Percentiles rank a stretch among this genome's conserved stretches.
These are phyloP conservation scores for Epinotia demarniana DNA, from an alignment of 2,888 invertebrate species.

Conservation along the genomic window DNA sequence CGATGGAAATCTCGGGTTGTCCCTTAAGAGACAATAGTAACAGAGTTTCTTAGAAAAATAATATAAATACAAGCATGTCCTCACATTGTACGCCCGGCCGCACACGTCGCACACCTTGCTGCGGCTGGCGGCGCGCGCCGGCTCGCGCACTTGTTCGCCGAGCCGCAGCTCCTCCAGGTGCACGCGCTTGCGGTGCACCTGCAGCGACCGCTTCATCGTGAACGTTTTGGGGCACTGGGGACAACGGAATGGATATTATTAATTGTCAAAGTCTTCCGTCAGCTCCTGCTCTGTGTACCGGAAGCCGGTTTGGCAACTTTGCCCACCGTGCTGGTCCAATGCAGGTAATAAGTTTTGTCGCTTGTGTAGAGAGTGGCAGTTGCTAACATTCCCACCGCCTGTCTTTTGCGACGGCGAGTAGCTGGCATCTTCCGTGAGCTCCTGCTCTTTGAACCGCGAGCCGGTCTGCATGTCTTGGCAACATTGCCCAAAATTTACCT, in stretches of 20 bases:
- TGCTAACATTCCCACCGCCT: too few relatives aligned
- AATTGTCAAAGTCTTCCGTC: too few relatives aligned
- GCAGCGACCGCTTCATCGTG: constrained; percentile 28
- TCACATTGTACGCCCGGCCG: constrained; percentile 35
- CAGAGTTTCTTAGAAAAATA: too few relatives aligned
- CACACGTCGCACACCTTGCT: constrained; percentile 38
- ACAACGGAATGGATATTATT: neutral
- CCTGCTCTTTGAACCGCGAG: neutral
- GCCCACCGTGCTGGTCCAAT: too few relatives aligned
- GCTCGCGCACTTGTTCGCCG: neutral
- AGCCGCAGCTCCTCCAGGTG: constrained; percentile 2
- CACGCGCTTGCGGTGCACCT: constrained; percentile 31
- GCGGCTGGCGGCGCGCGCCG: constrained; percentile 3
- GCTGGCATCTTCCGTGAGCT: neutral
- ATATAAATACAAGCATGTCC: neutral
- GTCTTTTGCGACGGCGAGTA: neutral
- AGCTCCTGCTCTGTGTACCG: neutral
- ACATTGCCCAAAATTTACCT: neutral
- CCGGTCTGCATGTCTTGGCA: neutral
- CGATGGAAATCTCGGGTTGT: too few relatives aligned
- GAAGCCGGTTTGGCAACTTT: neutral
- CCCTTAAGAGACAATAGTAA: too few relatives aligned
- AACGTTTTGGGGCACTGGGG: constrained; percentile 31
- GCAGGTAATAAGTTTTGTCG: too few relatives aligned
- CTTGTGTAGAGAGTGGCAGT: too few relatives aligned